A percentile compares a stretch with the other conserved stretches of the same genome.
phyloP scores from a whole-genome alignment of 2,113 vertebrate species.

The Serinus canaria region DNA sequence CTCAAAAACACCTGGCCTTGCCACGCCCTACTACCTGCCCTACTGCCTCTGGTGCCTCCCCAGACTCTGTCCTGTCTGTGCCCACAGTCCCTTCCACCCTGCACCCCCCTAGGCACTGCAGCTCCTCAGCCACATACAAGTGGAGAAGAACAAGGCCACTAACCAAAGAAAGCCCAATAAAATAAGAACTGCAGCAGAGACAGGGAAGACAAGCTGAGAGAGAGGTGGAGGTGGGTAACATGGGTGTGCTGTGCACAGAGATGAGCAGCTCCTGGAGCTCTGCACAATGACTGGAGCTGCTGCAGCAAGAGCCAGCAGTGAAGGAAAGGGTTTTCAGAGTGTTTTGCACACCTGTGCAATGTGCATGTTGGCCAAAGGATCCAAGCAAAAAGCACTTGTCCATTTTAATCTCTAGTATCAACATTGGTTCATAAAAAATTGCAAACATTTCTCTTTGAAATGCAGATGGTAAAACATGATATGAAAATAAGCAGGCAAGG shows the following conservation, averaged over 20 bases:
- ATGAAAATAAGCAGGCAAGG: not conserved
- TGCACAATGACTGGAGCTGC: fast-evolving
- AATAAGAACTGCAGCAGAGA: not conserved
- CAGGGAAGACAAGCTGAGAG: not conserved
- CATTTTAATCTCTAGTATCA: not conserved
- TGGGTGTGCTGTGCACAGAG: not conserved
- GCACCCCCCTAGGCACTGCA: not conserved
- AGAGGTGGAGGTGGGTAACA: not conserved
- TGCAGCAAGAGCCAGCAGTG: not conserved
- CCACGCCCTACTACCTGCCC: not conserved
- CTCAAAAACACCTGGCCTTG: not conserved
- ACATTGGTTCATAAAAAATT: not conserved
- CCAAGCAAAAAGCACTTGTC: not conserved
- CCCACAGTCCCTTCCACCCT: not conserved
- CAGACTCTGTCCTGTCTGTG: not conserved
- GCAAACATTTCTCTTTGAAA: not conserved
- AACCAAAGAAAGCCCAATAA: not conserved
- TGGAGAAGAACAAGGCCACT: not conserved
- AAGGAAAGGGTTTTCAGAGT: not conserved
- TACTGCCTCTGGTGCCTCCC: not conserved
- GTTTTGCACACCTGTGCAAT: not conserved
- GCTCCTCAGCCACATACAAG: not conserved
- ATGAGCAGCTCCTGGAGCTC: not conserved
- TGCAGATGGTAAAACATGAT: not conserved
- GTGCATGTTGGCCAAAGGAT: not conserved